Evolutionary conservation across 2,888 invertebrate genomes (phyloP).

Genomic region (Rosalia funebris): DNA sequence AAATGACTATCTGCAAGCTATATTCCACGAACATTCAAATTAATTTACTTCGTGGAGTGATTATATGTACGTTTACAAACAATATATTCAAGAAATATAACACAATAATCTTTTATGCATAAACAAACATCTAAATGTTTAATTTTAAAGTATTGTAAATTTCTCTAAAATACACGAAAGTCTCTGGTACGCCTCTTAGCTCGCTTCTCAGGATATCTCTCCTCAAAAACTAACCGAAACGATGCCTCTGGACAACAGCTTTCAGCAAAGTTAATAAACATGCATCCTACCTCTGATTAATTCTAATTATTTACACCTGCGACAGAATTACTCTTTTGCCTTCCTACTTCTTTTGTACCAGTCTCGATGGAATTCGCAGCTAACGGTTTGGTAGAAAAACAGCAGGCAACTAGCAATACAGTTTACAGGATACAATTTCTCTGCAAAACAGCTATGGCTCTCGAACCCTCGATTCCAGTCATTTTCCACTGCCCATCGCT

Average conservation of each 20-base stretch:
- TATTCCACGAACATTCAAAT: background rate
- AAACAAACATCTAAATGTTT: background rate
- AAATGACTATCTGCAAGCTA: background rate
- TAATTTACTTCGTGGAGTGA: background rate
- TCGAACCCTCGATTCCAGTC: background rate
- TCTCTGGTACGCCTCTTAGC: background rate
- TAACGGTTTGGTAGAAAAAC: background rate
- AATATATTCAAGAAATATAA: background rate
- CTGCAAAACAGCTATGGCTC: background rate
- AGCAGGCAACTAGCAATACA: background rate
- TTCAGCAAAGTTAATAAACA: background rate
- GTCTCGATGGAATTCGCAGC: background rate
- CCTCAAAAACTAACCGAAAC: background rate
- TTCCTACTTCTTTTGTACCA: background rate
- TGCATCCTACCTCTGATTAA: background rate
- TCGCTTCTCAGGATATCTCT: background rate
- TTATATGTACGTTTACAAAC: background rate
- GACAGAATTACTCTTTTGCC: background rate
- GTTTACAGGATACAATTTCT: too few relatives aligned
- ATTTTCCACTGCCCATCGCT: background rate
- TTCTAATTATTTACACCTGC: background rate
- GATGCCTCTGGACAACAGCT: background rate
- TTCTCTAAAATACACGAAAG: background rate
- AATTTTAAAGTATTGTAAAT: background rate
- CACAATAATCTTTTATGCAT: background rate